Evolutionary conservation across 2,888 invertebrate genomes (phyloP), one percentile per base, ranked within the genome.

Genomic region (Lordiphosa andalusiaca): DNA sequence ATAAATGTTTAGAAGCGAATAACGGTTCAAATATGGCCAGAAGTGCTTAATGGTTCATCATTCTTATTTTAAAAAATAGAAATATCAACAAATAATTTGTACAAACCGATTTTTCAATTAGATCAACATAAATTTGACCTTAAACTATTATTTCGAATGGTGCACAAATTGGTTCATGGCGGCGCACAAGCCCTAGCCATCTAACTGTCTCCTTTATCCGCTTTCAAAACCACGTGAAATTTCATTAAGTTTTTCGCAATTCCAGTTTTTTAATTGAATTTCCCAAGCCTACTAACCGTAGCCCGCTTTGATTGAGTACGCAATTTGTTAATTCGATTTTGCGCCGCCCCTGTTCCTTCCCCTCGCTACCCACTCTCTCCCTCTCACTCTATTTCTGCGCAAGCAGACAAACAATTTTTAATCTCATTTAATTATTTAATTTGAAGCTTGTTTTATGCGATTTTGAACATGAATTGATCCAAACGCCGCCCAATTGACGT

Each of bases 361-460:
- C 6, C 12, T 19, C 19, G 25, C 42, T 48, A 19, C 7, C 12
- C 25, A 7, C 16, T 16, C 10, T 6, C 21, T 38, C 40, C 13
- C 19, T 19, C 19, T 19, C 19, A 19, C 47, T n/a, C 30, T 12
- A 42, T 42, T 7, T 42, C 13, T 23, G 53, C 46, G 52, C 46
- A 62, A 65, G 51, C 56, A 58, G 62, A 54, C 53, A 57, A 50
- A 56, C 58, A 65, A 49, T 57, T 63, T 65, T 67, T 63, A 78
- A 82, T 71, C 75, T 61, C 72, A 82, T 82, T 77, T 72, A 77
- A 77, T 77, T 82, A 82, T 78, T 68, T 78, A 82, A 82, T 82
- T 70, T 78, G 62, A 51, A 59, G 64, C 51, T 56, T 59, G 55
- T 59, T 66, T 63, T 59, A 56, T 73, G 58, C 58, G 50, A 51